Evolutionary conservation across 2,113 vertebrate species (phyloP).

Genomic region (Actenoides lindsayi): DNA sequence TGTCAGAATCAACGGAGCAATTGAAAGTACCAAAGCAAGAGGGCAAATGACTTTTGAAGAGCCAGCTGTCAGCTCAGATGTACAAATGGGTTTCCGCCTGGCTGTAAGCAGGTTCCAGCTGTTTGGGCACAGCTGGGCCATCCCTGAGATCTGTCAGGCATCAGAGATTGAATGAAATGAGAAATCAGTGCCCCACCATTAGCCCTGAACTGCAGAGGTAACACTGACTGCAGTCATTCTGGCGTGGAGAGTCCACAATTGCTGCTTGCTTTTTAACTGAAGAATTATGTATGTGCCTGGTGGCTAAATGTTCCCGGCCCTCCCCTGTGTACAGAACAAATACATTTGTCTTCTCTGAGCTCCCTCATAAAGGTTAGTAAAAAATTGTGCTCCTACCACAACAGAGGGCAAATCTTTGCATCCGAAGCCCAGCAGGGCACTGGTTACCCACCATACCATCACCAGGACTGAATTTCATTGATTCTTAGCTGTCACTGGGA

Average conservation of each 20-base stretch:
- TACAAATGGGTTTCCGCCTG: background rate
- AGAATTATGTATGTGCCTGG: background rate
- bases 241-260: background rate
- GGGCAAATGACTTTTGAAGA: background rate
- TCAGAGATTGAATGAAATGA: background rate
- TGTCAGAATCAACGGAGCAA: background rate
- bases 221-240: background rate
- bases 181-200: background rate
- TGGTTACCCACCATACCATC: background rate
- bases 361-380: background rate
- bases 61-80: rapidly evolving
- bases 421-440: background rate
- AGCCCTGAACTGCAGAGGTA: background rate
- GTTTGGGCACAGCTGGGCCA: background rate
- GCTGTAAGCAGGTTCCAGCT: background rate
- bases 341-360: background rate
- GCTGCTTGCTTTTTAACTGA: background rate
- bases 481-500: background rate
- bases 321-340: background rate
- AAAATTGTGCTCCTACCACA: background rate
- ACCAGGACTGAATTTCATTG: background rate
- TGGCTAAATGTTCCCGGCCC: background rate
- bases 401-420: background rate
- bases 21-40: background rate
- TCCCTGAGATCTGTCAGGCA: background rate